Percentiles rank a stretch among this genome's conserved stretches.
These are phyloP conservation scores for Poeciliopsis prolifica DNA, from an alignment of 2,113 vertebrate genomes.

Conservation along the genomic window DNA sequence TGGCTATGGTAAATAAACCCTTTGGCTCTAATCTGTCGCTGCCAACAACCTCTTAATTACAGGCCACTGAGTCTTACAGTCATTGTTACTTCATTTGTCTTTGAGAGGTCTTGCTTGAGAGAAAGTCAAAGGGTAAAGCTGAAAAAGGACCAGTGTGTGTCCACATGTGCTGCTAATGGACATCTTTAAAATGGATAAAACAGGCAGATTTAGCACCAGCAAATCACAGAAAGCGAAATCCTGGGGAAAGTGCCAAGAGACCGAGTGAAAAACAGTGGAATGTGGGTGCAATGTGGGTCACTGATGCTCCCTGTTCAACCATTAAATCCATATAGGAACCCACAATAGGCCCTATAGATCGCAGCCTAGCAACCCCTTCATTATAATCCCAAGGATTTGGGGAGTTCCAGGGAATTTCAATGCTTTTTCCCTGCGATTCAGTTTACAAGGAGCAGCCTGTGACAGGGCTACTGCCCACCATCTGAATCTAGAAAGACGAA, in stretches of 20 bases:
- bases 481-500: slow-evolving; percentile 10
- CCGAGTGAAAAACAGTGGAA: slow-evolving; percentile 65
- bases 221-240: slow-evolving; percentile 41
- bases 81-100: slow-evolving; percentile 4
- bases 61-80: slow-evolving; percentile 1
- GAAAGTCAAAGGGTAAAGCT: neutral
- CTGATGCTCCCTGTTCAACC: slow-evolving; percentile 56
- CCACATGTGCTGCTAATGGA: slow-evolving; percentile 4
- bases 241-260: slow-evolving; percentile 7
- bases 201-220: slow-evolving; percentile 21
- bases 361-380: slow-evolving; percentile 76
- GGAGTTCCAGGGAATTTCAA: slow-evolving; percentile 66
- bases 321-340: slow-evolving; percentile 63
- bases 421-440: slow-evolving; percentile 24
- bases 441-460: slow-evolving; percentile 63
- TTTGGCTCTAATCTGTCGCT: slow-evolving; percentile 5
- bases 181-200: slow-evolving; percentile 35
- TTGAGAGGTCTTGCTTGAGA: slow-evolving; percentile 8
- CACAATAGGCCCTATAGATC: slow-evolving; percentile 73
- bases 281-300: slow-evolving; percentile 66
- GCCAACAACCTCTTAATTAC: slow-evolving; percentile 36
- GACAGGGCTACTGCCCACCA: slow-evolving; percentile 37
- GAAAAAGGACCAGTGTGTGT: neutral
- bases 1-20: slow-evolving; percentile 26
- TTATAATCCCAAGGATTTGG: slow-evolving; percentile 72